A percentile compares a stretch with the other conserved stretches of the same genome.
Conservation (phyloP, 2,797 vertebrate species). For the Macropus fuliginosus region DNA sequence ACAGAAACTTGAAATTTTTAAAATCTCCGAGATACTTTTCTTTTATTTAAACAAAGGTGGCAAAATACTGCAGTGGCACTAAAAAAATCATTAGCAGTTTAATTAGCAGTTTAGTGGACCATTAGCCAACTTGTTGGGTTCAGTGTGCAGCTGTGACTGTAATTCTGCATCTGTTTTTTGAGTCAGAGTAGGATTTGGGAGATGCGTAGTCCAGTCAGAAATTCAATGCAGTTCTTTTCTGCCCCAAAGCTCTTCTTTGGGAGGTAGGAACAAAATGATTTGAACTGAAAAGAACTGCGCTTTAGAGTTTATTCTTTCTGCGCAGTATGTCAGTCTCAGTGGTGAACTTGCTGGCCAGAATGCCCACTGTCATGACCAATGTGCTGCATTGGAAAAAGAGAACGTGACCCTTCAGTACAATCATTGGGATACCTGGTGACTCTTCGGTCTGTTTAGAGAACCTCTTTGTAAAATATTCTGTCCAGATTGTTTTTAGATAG, state of each 20-base stretch:
- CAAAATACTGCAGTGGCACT: constrained; percentile 81
- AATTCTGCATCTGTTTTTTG: constrained; percentile 86
- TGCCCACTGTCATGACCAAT: constrained; percentile 16
- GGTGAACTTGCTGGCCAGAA: constrained; percentile 49
- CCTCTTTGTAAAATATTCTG: constrained; percentile 4
- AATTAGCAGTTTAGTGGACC: constrained; percentile 85
- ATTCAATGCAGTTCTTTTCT: constrained; percentile 73
- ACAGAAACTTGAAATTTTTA: constrained; percentile 67
- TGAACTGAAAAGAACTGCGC: constrained; percentile 54
- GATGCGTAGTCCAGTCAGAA: constrained; percentile 80
- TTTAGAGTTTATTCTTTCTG: constrained; percentile 63
- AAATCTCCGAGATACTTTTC: constrained; percentile 56
- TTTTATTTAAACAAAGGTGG: constrained; percentile 80
- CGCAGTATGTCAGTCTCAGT: constrained; percentile 39
- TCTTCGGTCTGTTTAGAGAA: constrained; percentile 21
- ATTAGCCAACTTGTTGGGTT: constrained; percentile 85
- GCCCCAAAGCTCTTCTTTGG: constrained; percentile 68
- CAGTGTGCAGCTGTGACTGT: constrained; percentile 86
- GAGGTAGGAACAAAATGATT: constrained; percentile 46
- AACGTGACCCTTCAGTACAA: constrained; percentile 8
- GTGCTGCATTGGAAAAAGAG: constrained; percentile 46
- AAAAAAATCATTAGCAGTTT: constrained; percentile 84
- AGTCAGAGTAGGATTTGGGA: constrained; percentile 77
- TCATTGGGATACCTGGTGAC: not conserved
- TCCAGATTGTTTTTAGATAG: constrained; percentile 3